A percentile compares a stretch with the other conserved stretches of the same genome.
These are phyloP conservation scores for Crocallis elinguaria DNA, from an alignment of 2,888 invertebrate genomes.

Conservation along the genomic window DNA sequence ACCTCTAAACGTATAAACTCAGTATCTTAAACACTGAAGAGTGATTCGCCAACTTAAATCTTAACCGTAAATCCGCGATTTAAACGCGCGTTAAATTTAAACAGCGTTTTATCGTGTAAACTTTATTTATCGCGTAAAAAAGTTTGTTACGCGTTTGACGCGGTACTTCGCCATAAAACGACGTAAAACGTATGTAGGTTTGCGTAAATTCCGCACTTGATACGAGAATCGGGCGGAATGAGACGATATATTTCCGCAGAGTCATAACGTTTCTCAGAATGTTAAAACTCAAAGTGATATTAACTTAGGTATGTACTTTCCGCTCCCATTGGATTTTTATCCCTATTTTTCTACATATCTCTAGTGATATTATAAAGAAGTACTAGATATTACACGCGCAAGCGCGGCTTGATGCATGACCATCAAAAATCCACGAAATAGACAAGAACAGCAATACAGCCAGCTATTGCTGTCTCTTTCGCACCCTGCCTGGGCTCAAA, in stretches of 20 bases:
- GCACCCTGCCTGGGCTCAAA: too few species aligned
- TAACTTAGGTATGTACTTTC: too few species aligned
- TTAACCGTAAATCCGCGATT: conserved; percentile 37
- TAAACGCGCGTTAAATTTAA: conserved; percentile 37
- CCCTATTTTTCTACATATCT: too few species aligned
- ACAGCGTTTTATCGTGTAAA: conserved; percentile 25
- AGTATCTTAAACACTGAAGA: conserved; percentile 36
- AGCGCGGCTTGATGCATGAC: too few species aligned
- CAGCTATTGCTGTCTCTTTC: too few species aligned
- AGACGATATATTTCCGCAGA: conserved; percentile 8
- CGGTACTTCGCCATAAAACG: conserved; percentile 30
- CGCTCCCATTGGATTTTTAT: too few species aligned
- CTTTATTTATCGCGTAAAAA: conserved; percentile 32
- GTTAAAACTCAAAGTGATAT: not conserved
- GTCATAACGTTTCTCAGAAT: too few species aligned
- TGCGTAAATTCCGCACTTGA: conserved; percentile 34
- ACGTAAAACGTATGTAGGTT: conserved; percentile 19
- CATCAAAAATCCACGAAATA: too few species aligned
- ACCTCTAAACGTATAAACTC: conserved; percentile 28
- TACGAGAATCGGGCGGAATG: conserved; percentile 8
- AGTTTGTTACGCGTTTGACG: conserved; percentile 35
- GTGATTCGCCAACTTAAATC: conserved; percentile 38
- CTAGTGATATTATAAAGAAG: too few species aligned
- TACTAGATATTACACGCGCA: too few species aligned
- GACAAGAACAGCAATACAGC: too few species aligned